Conservation (phyloP, 2,888 invertebrate genomes). For the Epistrophella euchroma region DNA sequence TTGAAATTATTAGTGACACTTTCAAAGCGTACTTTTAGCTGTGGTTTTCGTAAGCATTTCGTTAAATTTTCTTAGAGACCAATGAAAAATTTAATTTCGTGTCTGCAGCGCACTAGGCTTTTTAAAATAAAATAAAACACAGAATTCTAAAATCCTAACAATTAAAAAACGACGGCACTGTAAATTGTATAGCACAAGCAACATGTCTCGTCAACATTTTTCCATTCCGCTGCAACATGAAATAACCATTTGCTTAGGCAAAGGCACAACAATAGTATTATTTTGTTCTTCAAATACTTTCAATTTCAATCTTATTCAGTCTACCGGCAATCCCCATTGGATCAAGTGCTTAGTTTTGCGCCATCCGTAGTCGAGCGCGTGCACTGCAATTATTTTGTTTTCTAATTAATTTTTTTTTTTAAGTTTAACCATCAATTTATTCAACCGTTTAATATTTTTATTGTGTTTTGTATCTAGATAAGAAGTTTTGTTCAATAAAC, state of each 20-base stretch:
- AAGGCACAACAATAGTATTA: neutral
- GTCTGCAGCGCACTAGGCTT: too few relatives aligned
- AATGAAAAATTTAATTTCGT: too few relatives aligned
- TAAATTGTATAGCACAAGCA: neutral
- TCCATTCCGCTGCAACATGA: conserved; percentile 30
- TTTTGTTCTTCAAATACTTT: conserved; percentile 49
- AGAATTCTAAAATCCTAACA: neutral
- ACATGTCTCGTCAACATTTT: conserved; percentile 41
- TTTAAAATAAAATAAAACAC: too few relatives aligned
- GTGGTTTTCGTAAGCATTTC: too few relatives aligned
- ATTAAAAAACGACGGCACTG: conserved; percentile 12
- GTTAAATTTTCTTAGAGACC: too few relatives aligned
- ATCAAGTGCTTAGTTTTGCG: conserved; percentile 15
- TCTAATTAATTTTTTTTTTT: neutral
- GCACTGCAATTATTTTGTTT: conserved; percentile 6
- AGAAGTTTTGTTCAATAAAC: neutral
- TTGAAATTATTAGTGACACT: too few relatives aligned
- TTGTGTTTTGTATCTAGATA: neutral
- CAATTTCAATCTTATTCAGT: conserved; percentile 67
- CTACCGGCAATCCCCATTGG: conserved; percentile 37
- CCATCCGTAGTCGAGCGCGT: conserved; percentile 2
- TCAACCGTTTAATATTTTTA: neutral
- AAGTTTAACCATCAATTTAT: neutral
- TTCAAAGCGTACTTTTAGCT: too few relatives aligned
- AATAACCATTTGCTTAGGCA: neutral